A percentile compares a stretch with the other conserved stretches of the same genome.
Conservation (phyloP, 2,888 invertebrate species). For the Polyploca ridens region DNA sequence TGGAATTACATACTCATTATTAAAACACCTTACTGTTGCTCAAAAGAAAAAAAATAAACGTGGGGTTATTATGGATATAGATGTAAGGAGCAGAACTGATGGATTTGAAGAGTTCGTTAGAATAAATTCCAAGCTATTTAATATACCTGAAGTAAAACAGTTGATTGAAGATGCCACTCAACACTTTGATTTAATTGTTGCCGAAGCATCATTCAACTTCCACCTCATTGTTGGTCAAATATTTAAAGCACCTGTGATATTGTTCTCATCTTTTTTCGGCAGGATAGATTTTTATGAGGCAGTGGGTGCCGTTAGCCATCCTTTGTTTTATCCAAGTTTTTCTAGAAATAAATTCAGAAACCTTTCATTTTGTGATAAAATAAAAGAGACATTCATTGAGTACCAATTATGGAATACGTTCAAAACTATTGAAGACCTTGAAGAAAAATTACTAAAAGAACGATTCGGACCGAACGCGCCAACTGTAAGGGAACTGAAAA, state of each 20-base stretch:
- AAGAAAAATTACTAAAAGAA: constrained; percentile 24
- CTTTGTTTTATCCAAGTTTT: constrained; percentile 31
- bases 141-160: constrained; percentile 26
- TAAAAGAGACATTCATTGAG: constrained; percentile 32
- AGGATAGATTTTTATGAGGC: constrained; percentile 30
- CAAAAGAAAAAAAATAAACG: constrained; percentile 18
- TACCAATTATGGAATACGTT: constrained; percentile 22
- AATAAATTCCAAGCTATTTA: constrained; percentile 20
- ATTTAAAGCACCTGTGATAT: constrained; percentile 41
- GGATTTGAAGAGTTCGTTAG: constrained; percentile 10
- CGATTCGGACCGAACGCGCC: constrained; percentile 27
- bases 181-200: constrained; percentile 47
- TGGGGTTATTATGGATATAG: constrained; percentile 27
- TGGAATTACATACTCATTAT: neutral
- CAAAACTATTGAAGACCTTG: constrained; percentile 13
- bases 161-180: constrained; percentile 37
- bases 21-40: neutral
- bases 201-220: constrained; percentile 35
- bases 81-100: constrained; percentile 11
- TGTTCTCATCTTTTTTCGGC: constrained; percentile 42
- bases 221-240: constrained; percentile 38
- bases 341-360: constrained; percentile 31
- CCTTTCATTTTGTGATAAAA: constrained; percentile 29
- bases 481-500: constrained; percentile 22
- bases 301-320: constrained; percentile 39